Conservation (phyloP, 2,113 vertebrate species). For the Picathartes gymnocephalus region DNA sequence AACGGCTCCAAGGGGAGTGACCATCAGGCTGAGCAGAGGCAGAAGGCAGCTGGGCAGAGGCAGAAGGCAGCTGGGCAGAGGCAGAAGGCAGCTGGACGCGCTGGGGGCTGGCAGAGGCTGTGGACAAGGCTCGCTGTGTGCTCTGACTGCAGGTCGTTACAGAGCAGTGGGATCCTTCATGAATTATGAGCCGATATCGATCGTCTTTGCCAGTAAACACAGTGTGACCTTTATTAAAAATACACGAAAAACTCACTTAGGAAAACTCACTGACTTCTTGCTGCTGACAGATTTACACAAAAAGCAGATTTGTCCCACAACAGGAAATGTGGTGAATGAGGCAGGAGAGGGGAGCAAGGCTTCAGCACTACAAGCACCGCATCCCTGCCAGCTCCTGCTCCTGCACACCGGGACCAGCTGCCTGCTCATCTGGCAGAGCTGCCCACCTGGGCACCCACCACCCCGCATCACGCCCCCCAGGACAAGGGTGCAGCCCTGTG, state of each 20-base stretch:
- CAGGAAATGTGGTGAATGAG: neutral
- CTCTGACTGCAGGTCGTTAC: neutral
- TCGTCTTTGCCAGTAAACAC: conserved; percentile 58
- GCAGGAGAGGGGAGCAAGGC: neutral
- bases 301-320: neutral
- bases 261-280: neutral
- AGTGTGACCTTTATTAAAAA: conserved; percentile 66
- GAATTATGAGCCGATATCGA: conserved; percentile 61
- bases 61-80: neutral
- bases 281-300: neutral
- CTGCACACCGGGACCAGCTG: rapidly evolving
- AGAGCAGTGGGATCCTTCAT: conserved; percentile 42
- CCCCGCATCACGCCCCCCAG: rapidly evolving
- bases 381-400: neutral
- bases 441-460: neutral
- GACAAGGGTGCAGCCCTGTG: neutral
- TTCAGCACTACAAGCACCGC: rapidly evolving
- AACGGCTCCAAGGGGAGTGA: rapidly evolving
- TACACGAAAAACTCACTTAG: conserved; percentile 52
- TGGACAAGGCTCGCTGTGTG: neutral
- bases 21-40: neutral
- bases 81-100: neutral
- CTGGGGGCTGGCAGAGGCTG: neutral
- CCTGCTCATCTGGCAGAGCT: neutral
- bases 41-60: neutral